Conservation (phyloP, 1,140 invertebrate genomes). For the Apis cerana region DNA sequence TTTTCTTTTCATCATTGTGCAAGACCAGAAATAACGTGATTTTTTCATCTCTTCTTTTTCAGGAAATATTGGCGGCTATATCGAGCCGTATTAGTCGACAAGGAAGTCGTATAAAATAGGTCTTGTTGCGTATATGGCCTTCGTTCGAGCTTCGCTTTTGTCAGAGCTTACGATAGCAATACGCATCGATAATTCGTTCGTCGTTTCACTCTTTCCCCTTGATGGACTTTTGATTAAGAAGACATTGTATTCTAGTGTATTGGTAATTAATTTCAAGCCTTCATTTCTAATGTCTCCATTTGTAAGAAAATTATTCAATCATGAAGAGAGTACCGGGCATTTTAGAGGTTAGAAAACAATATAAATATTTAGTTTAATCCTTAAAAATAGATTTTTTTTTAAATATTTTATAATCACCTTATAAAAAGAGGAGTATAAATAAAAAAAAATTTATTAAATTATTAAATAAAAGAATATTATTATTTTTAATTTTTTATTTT, state of each 20-base stretch:
- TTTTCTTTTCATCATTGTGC: neutral
- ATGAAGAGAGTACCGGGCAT: neutral
- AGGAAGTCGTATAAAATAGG: constrained; percentile 69
- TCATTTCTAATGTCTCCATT: neutral
- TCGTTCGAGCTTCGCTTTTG: constrained; percentile 45
- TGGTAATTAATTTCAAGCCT: neutral
- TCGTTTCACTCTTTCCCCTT: neutral
- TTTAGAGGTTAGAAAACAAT: neutral
- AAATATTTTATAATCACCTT: too few relatives aligned
- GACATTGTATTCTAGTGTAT: too few relatives aligned
- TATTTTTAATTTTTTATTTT: too few relatives aligned
- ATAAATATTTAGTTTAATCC: neutral
- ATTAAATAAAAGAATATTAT: too few relatives aligned
- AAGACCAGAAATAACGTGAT: neutral
- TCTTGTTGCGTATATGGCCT: constrained; percentile 60
- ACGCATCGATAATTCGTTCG: constrained; percentile 26
- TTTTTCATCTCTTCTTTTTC: neutral
- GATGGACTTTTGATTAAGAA: neutral
- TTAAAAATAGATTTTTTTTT: too few relatives aligned
- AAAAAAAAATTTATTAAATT: too few relatives aligned
- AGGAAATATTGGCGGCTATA: neutral
- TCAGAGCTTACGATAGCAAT: constrained; percentile 42
- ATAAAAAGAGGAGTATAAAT: too few relatives aligned
- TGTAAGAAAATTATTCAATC: neutral
- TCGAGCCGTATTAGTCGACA: constrained; percentile 29